Evolutionary conservation across 2,888 invertebrate genomes (phyloP), one percentile per base, ranked within the genome.

Genomic region (Nysson spinosus): DNA sequence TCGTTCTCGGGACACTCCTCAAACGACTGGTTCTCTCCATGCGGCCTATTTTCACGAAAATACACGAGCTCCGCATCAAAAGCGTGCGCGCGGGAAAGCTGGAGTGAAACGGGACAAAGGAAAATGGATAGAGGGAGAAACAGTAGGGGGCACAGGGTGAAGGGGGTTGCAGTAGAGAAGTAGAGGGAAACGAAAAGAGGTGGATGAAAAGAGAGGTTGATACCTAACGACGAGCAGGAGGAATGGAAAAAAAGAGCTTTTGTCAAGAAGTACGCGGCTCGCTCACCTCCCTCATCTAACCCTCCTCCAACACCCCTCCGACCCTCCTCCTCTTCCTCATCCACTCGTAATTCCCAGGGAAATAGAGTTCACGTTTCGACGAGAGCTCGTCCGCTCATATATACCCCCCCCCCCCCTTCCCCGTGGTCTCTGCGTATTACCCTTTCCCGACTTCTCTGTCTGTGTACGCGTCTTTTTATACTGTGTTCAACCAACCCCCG

Each of bases 31-130:
- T 65, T 60, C 75, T 65, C 76, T 68, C 42, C 54, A 39, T 58
- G 67, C 75, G 76, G 72, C 78, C 80, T 80, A 80, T 80, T 80
- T 80, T 76, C 63, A 43, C 54, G 68, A 71, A 76, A 76, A 75
- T 71, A 58, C 64, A 66, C 56, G 65, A 56, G 37, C 40, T 40
- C 30, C 43, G 66, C 40, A 52, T 72, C 52, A 69, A 74, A 73
- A 66, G 60, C 60, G 44, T 44, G 52, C 49, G 60, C 55, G 44
- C 49, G 26, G n/a, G 50, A 49, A 30, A 62, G 22, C 17, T 47
- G 50, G 44, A 34, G 34, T 22, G 60, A 63, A 46, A 69, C 57
- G 54, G 64, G 66, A 69, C 49, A 60, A 51, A 64, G 43, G 37
- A 20, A 37, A 51, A 32, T 26, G 50, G 39, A 46, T 32, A 26